A percentile compares a stretch with the other conserved stretches of the same genome.
Conservation (phyloP, 2,113 vertebrate genomes). For the Halichoerus grypus region DNA sequence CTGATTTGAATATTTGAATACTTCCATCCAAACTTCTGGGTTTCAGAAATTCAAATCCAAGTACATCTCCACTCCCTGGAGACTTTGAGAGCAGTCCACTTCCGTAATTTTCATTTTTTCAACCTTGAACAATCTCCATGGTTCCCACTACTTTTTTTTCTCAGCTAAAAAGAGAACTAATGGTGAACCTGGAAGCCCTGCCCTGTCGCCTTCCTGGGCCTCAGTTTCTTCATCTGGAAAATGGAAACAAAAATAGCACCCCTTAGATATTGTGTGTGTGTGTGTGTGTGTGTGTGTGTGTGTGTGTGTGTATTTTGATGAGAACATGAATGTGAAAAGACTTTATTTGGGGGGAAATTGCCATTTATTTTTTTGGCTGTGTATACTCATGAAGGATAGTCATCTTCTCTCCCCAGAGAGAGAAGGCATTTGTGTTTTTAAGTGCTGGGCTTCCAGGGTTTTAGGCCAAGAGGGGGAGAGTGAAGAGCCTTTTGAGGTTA, state of each 20-base stretch:
- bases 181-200: neutral
- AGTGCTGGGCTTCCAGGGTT: neutral
- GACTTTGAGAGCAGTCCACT: neutral
- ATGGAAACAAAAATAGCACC: neutral
- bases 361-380: neutral
- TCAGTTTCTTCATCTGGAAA: conserved; percentile 43
- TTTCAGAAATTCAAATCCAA: neutral
- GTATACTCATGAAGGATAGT: neutral
- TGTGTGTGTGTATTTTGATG: neutral
- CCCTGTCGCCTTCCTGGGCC: neutral
- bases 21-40: neutral
- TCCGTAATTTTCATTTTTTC: neutral
- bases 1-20: neutral
- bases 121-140: neutral
- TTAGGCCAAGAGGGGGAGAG: neutral
- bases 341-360: neutral
- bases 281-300: too few species aligned
- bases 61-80: neutral
- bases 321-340: neutral
- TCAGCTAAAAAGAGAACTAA: neutral
- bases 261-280: neutral
- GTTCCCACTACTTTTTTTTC: neutral
- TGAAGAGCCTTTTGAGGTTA: neutral
- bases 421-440: neutral
- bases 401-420: neutral